Percentiles rank a stretch among this genome's conserved stretches.
These are phyloP conservation scores for Pocillopora meandrina DNA, from an alignment of 92 coral and sea anemone genomes.

Conservation along the genomic window DNA sequence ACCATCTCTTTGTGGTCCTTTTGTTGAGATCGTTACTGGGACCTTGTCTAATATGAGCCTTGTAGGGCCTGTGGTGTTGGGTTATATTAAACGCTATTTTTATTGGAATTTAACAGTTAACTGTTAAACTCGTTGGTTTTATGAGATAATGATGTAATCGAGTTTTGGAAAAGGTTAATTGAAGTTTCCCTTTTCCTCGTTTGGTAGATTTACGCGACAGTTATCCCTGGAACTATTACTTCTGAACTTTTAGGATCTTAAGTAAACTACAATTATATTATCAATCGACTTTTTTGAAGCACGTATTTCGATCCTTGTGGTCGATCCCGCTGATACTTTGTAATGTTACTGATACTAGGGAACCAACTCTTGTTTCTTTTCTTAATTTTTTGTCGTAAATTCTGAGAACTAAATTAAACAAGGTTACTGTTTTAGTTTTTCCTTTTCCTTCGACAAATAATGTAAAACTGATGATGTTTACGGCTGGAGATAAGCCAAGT, in stretches of 20 bases:
- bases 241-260: not conserved
- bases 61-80: no score
- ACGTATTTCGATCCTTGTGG: no score
- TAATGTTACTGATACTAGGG: no score
- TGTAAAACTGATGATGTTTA: not conserved
- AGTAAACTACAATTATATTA: no score
- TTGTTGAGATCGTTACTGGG: no score
- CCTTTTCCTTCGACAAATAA: not conserved
- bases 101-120: no score
- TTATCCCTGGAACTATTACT: not conserved
- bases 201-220: not conserved
- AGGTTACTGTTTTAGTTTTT: not conserved
- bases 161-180: not conserved
- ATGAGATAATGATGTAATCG: not conserved
- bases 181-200: not conserved
- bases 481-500: slow-evolving; percentile 4
- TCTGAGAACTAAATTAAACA: not conserved
- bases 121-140: not conserved
- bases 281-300: no score
- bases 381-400: not conserved
- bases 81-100: no score
- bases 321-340: no score
- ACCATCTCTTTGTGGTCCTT: no score
- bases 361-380: no score
- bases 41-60: no score